Evolutionary conservation across 2,888 invertebrate genomes (phyloP).

Genomic region (Mimas tiliae): DNA sequence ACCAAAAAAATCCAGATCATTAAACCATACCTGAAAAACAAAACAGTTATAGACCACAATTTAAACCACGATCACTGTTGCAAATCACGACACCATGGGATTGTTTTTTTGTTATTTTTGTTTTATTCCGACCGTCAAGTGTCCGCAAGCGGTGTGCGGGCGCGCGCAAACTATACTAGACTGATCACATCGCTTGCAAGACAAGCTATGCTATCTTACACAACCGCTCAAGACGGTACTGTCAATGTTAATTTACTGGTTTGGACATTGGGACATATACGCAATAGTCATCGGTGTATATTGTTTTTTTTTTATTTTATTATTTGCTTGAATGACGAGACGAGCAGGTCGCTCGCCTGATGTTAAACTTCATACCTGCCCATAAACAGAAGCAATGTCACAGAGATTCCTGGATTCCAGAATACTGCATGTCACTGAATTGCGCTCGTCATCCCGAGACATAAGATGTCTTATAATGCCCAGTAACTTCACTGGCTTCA

Average conservation of each 20-base stretch:
- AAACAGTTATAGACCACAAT: background rate
- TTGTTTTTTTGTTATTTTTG: background rate
- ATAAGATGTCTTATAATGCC: too few species aligned
- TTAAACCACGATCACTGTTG: background rate
- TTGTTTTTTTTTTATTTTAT: background rate
- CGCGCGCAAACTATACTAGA: background rate
- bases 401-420: too few species aligned
- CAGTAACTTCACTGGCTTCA: too few species aligned
- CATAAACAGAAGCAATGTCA: too few species aligned
- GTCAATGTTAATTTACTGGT: background rate
- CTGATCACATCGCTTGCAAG: constrained; percentile 6
- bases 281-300: background rate
- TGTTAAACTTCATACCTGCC: too few species aligned
- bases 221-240: background rate
- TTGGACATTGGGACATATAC: background rate
- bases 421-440: too few species aligned
- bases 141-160: background rate
- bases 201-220: background rate
- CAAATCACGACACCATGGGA: constrained; percentile 7
- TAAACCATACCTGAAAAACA: background rate
- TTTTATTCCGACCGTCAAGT: background rate
- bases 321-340: too few species aligned
- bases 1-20: background rate
- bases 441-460: too few species aligned
- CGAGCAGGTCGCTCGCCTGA: too few species aligned